Base-by-base conservation (phyloP, 2,888 invertebrate genomes). In the Andrena marginata region DNA sequence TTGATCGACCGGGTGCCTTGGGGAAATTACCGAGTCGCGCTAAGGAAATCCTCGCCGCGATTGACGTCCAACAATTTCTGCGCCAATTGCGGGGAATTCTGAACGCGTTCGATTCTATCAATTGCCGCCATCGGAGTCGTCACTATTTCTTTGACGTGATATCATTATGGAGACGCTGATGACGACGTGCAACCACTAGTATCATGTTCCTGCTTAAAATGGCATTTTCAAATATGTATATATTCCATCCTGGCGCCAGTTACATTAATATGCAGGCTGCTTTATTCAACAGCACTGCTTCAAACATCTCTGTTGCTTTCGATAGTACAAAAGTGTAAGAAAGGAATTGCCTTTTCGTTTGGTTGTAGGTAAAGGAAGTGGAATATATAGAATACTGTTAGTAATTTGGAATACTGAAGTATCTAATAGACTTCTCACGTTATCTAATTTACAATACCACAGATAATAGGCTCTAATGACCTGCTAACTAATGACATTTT, bases 21-120 rank as follows among this genome's bases (percentile, higher is more conserved):
- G 87, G 88, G 88, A 88, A 88, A 88, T 89, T 87, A 89, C 86
- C 67, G 67, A 75, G 78, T 60, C 75, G 70, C 79, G 72, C 54
- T 82, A 82, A 87, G 87, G 87, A 89, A 88, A 89, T 89, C 84
- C 84, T 65, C 69, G 74, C 64, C 82, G 70, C 82, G 82, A 85
- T 79, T 81, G 85, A 84, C 76, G 78, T 79, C 85, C 79, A 69
- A 84, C 84, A 77, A 86, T 82, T 87, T 86, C 85, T 78, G 59
- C 74, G 60, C 74, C 87, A 83, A 85, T 87, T 80, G 80, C 74
- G 31, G 31, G 13, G 16, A 49, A 74, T 74, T 74, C 69, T 63
- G 59, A 26, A 10, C 74, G 68, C 64, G 54, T 68, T 56, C 48
- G 48, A 49, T 31, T 69, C 63, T 42, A 63, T 73, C 80, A 67